Evolutionary conservation across 2,888 invertebrate genomes (phyloP).

Genomic region (Mesoligia furuncula): DNA sequence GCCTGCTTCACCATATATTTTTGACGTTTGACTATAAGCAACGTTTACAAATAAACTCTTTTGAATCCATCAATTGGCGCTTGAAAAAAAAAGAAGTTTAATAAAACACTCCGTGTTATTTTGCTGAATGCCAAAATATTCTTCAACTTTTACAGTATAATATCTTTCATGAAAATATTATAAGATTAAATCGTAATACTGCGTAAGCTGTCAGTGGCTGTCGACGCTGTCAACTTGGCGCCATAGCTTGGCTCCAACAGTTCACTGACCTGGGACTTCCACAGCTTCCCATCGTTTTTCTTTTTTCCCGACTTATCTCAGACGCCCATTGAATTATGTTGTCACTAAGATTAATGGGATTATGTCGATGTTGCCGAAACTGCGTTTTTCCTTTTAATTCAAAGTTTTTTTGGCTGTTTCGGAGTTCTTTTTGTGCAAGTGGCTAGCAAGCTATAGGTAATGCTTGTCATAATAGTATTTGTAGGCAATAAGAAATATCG

Average conservation of each 20-base stretch:
- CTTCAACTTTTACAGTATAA: neutral
- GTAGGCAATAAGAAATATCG: neutral
- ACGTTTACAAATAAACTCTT: no score
- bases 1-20: neutral
- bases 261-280: conserved; percentile 63
- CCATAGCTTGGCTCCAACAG: conserved; percentile 51
- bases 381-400: conserved; percentile 61
- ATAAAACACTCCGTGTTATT: neutral
- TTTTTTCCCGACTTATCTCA: conserved; percentile 62
- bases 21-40: neutral
- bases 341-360: conserved; percentile 82
- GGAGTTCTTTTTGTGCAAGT: neutral
- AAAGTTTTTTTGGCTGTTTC: conserved; percentile 36
- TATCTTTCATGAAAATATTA: neutral
- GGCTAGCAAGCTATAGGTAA: neutral
- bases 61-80: no score
- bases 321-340: conserved; percentile 79
- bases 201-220: conserved; percentile 31
- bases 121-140: neutral
- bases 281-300: conserved; percentile 61
- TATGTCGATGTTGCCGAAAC: conserved; percentile 70
- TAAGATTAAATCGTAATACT: conserved; percentile 34
- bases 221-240: conserved; percentile 52
- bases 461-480: neutral
- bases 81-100: neutral